phyloP scores from a whole-genome alignment of 2,888 invertebrate species.

The Caenorhabditis wallacei region DNA sequence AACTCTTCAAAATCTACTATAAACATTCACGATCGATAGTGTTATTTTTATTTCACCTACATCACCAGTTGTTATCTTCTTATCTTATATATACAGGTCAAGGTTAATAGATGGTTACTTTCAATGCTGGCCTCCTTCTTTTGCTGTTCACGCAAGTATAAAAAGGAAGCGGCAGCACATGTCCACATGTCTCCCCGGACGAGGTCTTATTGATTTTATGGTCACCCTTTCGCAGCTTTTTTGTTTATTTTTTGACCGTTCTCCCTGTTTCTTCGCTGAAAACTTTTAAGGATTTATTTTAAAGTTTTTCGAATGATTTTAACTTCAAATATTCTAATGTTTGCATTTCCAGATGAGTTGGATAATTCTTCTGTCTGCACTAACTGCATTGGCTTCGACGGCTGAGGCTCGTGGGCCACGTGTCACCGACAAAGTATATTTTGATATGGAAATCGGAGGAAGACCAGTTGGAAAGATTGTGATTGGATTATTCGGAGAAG shows the following conservation, averaged over 20 bases:
- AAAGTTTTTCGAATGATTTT: neutral
- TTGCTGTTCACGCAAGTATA: slow-evolving; percentile 3
- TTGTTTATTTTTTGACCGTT: neutral
- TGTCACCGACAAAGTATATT: slow-evolving; percentile 85
- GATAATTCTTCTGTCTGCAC: slow-evolving; percentile 67
- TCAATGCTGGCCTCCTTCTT: neutral
- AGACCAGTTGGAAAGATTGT: slow-evolving; percentile 89
- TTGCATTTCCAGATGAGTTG: slow-evolving; percentile 11
- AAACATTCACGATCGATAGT: neutral
- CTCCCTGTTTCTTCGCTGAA: neutral
- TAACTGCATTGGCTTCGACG: slow-evolving; percentile 88
- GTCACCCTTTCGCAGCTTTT: neutral
- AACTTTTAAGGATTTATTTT: neutral
- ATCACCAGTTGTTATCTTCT: slow-evolving; percentile 4
- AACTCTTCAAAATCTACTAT: neutral
- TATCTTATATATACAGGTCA: slow-evolving; percentile 21
- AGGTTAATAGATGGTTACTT: slow-evolving; percentile 5
- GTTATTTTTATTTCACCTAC: slow-evolving; percentile 15
- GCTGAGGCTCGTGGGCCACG: slow-evolving; percentile 84
- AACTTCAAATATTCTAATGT: neutral
- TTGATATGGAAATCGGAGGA: slow-evolving; percentile 90
- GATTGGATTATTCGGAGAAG: slow-evolving; percentile 92
- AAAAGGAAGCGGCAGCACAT: neutral
- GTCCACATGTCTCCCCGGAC: neutral
- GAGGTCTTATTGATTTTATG: slow-evolving; percentile 6